Percentiles rank a stretch among this genome's conserved stretches.
These are phyloP conservation scores for Fulica atra DNA, from an alignment of 2,113 vertebrate species.

Conservation along the genomic window DNA sequence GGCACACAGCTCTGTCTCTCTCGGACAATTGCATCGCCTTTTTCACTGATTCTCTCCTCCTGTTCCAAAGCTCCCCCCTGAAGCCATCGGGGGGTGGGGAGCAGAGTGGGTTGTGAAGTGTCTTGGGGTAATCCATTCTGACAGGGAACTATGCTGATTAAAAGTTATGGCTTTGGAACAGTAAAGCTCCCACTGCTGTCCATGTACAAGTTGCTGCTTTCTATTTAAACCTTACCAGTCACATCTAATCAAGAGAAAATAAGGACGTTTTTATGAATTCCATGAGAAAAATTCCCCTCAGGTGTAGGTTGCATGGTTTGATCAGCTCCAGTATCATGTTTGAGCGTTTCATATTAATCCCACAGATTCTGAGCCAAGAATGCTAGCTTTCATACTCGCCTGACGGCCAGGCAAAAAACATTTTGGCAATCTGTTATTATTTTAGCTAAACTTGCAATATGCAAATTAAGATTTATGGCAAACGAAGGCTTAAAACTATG, in stretches of 20 bases:
- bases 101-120: constrained; percentile 35
- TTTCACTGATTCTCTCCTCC: constrained; percentile 13
- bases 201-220: constrained; percentile 10
- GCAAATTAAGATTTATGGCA: constrained; percentile 56
- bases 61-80: not conserved
- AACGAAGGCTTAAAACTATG: not conserved
- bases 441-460: constrained; percentile 34
- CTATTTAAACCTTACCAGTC: constrained; percentile 46
- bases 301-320: constrained; percentile 32
- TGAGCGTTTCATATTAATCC: constrained; percentile 15
- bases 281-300: constrained; percentile 67
- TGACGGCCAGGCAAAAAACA: not conserved
- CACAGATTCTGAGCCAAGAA: not conserved
- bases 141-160: constrained; percentile 48
- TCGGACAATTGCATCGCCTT: constrained; percentile 38
- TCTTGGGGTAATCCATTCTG: constrained; percentile 54
- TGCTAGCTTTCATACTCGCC: not conserved
- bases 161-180: constrained; percentile 50
- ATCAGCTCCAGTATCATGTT: constrained; percentile 38
- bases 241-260: constrained; percentile 59
- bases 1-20: constrained; percentile 44
- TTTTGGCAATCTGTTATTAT: constrained; percentile 10
- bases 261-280: constrained; percentile 36
- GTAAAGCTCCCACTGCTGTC: constrained; percentile 37
- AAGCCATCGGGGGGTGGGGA: not conserved